Evolutionary conservation across 2,797 vertebrate genomes (phyloP).

Genomic region (Mus caroli): DNA sequence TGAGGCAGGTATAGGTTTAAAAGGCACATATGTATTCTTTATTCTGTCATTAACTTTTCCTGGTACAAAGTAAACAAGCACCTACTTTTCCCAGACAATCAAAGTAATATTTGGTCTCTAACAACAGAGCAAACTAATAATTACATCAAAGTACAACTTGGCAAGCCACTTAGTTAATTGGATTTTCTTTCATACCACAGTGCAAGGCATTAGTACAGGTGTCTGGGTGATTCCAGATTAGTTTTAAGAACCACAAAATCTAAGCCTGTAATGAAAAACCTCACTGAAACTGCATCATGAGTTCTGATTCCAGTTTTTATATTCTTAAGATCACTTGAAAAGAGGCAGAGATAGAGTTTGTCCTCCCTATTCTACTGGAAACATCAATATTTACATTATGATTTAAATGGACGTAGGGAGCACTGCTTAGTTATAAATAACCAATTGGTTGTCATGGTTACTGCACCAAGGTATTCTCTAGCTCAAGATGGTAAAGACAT

Average conservation of each 20-base stretch:
- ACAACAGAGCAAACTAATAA: neutral
- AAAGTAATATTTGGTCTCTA: neutral
- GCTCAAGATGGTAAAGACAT: neutral
- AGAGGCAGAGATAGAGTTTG: neutral
- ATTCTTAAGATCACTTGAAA: neutral
- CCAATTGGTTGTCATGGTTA: neutral
- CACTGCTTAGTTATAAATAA: neutral
- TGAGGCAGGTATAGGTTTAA: neutral
- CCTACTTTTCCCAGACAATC: neutral
- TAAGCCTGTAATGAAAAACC: neutral
- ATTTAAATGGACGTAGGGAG: neutral
- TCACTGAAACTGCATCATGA: neutral
- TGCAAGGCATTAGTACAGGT: neutral
- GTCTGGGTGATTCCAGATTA: neutral
- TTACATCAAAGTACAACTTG: neutral
- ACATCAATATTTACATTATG: neutral
- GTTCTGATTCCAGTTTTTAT: neutral
- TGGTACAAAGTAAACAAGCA: neutral
- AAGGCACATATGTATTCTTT: neutral
- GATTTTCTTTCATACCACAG: neutral
- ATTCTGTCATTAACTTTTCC: neutral
- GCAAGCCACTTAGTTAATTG: neutral
- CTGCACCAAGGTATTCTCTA: neutral
- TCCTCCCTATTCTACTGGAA: fast-evolving
- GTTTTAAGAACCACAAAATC: neutral